Percentiles rank a stretch among this genome's conserved stretches.
Conservation (phyloP, 2,113 vertebrate genomes). For the Cyprinodon brontotheroides region DNA sequence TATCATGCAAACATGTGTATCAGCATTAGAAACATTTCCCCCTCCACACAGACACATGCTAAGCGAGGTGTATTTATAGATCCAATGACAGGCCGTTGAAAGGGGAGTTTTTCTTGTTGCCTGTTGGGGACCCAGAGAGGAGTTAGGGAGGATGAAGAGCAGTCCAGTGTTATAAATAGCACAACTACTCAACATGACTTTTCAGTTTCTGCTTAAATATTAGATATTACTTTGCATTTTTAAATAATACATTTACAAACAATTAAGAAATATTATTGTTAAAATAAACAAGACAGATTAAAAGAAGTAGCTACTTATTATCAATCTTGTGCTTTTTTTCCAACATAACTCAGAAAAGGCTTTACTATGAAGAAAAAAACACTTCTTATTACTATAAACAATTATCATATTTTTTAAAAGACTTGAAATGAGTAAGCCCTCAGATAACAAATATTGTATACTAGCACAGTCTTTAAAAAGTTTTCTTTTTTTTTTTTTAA, state of each 20-base stretch:
- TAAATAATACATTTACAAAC: not conserved
- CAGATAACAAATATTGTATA: not conserved
- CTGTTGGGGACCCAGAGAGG: constrained; percentile 61
- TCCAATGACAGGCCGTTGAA: constrained; percentile 72
- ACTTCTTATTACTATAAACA: too few relatives aligned
- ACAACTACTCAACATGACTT: constrained; percentile 60
- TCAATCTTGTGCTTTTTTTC: not conserved
- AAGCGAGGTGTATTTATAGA: constrained; percentile 76
- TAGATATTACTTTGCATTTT: not conserved
- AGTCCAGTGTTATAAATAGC: constrained; percentile 75
- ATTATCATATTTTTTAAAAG: not conserved
- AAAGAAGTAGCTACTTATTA: not conserved
- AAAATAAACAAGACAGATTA: not conserved
- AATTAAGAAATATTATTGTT: not conserved
- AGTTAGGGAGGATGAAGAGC: constrained; percentile 48
- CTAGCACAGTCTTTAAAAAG: not conserved
- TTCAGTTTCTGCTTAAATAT: constrained; percentile 11
- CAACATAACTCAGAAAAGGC: not conserved
- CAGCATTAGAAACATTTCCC: constrained; percentile 36
- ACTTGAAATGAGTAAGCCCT: not conserved
- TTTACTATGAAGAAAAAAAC: not conserved
- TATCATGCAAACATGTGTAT: constrained; percentile 44
- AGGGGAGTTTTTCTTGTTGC: constrained; percentile 78
- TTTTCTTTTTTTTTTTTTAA: not conserved
- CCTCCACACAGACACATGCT: constrained; percentile 39